Conservation (phyloP, 1,140 invertebrate species). For the Ectropis grisescens region DNA sequence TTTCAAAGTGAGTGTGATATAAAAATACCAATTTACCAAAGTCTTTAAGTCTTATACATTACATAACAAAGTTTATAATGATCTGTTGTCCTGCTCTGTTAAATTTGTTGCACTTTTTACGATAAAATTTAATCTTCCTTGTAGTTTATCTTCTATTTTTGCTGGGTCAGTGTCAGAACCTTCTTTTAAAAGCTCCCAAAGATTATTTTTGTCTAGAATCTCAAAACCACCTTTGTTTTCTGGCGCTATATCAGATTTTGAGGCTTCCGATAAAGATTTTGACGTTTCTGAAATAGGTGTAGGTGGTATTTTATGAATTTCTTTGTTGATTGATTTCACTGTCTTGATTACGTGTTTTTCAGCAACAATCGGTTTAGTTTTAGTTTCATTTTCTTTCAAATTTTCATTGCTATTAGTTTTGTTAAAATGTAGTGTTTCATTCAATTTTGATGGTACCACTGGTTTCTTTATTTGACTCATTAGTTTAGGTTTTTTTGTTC, state of each 20-base stretch:
- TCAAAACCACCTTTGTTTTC: conserved; percentile 70
- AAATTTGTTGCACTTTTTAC: conserved; percentile 31
- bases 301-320: conserved; percentile 65
- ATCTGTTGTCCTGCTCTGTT: conserved; percentile 39
- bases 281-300: conserved; percentile 63
- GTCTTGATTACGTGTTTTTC: conserved; percentile 32
- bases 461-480: conserved; percentile 48
- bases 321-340: conserved; percentile 69
- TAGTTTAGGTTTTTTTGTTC: conserved; percentile 49
- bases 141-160: conserved; percentile 50
- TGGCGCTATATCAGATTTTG: conserved; percentile 52
- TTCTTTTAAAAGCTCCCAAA: conserved; percentile 74
- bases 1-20: conserved; percentile 33
- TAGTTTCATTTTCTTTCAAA: conserved; percentile 18
- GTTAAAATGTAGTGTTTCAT: too few species aligned
- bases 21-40: conserved; percentile 57
- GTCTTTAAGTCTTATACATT: conserved; percentile 58
- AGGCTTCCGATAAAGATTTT: conserved; percentile 33
- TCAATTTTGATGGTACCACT: too few species aligned
- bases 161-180: conserved; percentile 32
- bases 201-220: conserved; percentile 70
- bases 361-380: conserved; percentile 20
- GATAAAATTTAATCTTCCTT: conserved; percentile 32
- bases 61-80: conserved; percentile 61
- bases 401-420: too few species aligned